A percentile compares a stretch with the other conserved stretches of the same genome.
Evolutionary conservation across 2,797 vertebrate genomes (phyloP).

Genomic region (Anisognathus igniventris): DNA sequence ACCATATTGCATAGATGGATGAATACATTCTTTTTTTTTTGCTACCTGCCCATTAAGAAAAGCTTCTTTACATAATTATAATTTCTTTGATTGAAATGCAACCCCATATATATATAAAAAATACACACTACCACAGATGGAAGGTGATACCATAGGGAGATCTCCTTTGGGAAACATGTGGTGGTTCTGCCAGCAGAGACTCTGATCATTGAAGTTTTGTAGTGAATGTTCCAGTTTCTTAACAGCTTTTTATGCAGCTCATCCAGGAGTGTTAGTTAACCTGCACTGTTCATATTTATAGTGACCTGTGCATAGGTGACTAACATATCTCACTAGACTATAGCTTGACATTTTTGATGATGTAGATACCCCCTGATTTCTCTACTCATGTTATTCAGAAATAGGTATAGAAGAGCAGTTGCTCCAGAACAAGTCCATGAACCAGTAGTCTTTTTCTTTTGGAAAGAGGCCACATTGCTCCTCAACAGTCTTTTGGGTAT

Average conservation of each 20-base stretch:
- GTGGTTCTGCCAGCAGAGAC: not conserved
- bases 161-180: not conserved
- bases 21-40: not conserved
- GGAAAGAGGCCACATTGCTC: not conserved
- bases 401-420: not conserved
- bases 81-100: not conserved
- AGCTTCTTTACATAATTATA: not conserved
- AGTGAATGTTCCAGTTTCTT: not conserved
- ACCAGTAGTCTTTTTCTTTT: not conserved
- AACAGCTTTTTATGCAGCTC: not conserved
- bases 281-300: not conserved
- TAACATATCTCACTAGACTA: not conserved
- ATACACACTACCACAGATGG: not conserved
- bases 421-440: not conserved
- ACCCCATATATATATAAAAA: accelerated
- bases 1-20: not conserved
- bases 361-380: not conserved
- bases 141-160: not conserved
- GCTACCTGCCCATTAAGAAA: not conserved
- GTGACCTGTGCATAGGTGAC: not conserved
- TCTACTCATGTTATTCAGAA: not conserved
- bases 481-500: not conserved
- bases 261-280: not conserved
- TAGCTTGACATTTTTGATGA: not conserved
- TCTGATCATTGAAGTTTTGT: not conserved